phyloP scores from a whole-genome alignment of 2,888 invertebrate genomes.

The Nomada ferruginata region DNA sequence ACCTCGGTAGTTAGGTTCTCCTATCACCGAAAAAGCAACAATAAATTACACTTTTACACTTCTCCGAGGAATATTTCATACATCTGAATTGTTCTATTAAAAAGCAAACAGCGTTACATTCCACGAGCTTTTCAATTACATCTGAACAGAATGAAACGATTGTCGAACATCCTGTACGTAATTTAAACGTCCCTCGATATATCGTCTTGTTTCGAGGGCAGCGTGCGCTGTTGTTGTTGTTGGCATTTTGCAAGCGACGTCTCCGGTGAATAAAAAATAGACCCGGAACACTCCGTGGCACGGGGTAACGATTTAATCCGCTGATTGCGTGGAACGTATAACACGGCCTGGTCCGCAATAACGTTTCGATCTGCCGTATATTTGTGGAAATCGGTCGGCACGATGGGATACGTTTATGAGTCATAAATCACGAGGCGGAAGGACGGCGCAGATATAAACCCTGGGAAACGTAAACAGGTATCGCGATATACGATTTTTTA shows the following conservation, averaged over 20 bases:
- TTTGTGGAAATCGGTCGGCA: conserved; percentile 66
- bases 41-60: not conserved
- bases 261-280: conserved; percentile 58
- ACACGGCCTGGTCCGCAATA: conserved; percentile 55
- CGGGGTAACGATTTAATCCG: conserved; percentile 62
- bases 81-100: not conserved
- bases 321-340: conserved; percentile 56
- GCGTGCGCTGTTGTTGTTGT: not conserved
- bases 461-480: conserved; percentile 68
- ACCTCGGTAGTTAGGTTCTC: too few relatives aligned
- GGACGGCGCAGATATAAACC: conserved; percentile 62
- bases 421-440: conserved; percentile 63
- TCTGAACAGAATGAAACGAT: not conserved
- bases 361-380: conserved; percentile 61
- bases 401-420: conserved; percentile 67
- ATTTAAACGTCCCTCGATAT: conserved; percentile 20
- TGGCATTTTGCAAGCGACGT: conserved; percentile 27
- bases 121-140: conserved; percentile 10
- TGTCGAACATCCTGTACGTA: not conserved
- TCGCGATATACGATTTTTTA: conserved; percentile 64
- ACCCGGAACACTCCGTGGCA: conserved; percentile 34
- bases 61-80: not conserved
- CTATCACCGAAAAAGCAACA: too few relatives aligned
- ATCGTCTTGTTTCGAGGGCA: not conserved
- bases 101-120: not conserved